Evolutionary conservation across 2,113 vertebrate species (phyloP), one percentile per base, ranked within the genome.

Genomic region (Saccopteryx bilineata): DNA sequence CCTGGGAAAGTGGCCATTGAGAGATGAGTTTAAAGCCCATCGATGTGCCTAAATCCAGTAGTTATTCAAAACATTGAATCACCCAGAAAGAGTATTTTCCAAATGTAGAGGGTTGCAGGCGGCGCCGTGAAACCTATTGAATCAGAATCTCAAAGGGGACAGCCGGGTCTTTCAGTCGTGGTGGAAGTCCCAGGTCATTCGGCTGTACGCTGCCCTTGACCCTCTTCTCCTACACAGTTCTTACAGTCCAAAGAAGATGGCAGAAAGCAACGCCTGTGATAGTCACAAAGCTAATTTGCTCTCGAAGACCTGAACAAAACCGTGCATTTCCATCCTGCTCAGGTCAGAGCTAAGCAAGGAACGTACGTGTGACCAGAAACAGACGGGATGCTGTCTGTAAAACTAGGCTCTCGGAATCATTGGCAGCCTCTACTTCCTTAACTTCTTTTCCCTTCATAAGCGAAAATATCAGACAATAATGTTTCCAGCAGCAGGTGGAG

Each of bases 331-430:
- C 71, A 48, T 75, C 52, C 50, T 24, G 5, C 65, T 48, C 9
- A 21, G 2, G 9, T 48, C 46, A 60, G 9, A 69, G 23, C 60
- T 33, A 76, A 71, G n/a, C 5, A 52, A 46, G 50, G 93, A 86
- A 63, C 18, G 48, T 28, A 14, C 46, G 69, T 50, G 9, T 11
- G 39, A 48, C 24, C 79, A 17, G 31, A 83, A 69, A 46, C 39
- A 33, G 54, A 17, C 8, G 1, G 12, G 26, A 48, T 4, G 8
- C 2, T 11, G 31, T 46, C 26, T 0, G 0, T 9, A 4, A 26
- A 85, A 60, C 11, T 31, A 8, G 33, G 31, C 72, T 74, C 48
- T 58, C 31, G 1, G 26, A 48, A 56, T 52, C 48, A 12, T 13
- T 9, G 19, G n/a, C 3, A 19, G 13, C 39, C 68, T 54, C 11